These are phyloP conservation scores for Danio jaintianensis DNA, from an alignment of 2,797 vertebrate species.

Conservation along the genomic window DNA sequence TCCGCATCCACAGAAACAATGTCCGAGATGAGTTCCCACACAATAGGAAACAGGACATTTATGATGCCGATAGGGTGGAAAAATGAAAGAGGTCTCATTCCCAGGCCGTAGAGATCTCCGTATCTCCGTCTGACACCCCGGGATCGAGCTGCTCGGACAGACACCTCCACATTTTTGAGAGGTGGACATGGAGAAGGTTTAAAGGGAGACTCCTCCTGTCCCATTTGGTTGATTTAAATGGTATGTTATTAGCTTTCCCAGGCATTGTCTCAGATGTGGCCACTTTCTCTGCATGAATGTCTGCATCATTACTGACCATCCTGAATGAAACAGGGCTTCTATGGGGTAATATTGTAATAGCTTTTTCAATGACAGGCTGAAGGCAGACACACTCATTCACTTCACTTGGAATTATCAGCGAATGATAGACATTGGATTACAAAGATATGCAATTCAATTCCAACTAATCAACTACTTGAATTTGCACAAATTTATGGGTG, in stretches of 20 bases:
- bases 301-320: slow-evolving; percentile 61
- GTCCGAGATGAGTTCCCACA: slow-evolving; percentile 82
- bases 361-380: neutral
- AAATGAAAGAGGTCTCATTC: slow-evolving; percentile 72
- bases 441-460: neutral
- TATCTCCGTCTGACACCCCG: slow-evolving; percentile 68
- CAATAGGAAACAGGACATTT: slow-evolving; percentile 85
- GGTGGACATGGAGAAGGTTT: slow-evolving; percentile 61
- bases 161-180: slow-evolving; percentile 68
- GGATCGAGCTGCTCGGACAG: slow-evolving; percentile 63
- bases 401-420: neutral
- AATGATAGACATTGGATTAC: neutral
- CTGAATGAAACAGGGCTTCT: slow-evolving; percentile 53
- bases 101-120: slow-evolving; percentile 63
- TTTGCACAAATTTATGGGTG: neutral
- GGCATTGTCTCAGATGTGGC: slow-evolving; percentile 62
- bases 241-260: slow-evolving; percentile 75
- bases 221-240: slow-evolving; percentile 80
- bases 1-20: slow-evolving; percentile 76
- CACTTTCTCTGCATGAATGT: slow-evolving; percentile 50
- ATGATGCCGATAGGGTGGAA: slow-evolving; percentile 74
- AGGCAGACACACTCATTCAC: neutral
- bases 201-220: slow-evolving; percentile 73
- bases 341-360: slow-evolving; percentile 10
- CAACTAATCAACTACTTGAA: neutral